phyloP scores from a whole-genome alignment of 2,888 invertebrate genomes.

The Trypoxylon attenuatum region DNA sequence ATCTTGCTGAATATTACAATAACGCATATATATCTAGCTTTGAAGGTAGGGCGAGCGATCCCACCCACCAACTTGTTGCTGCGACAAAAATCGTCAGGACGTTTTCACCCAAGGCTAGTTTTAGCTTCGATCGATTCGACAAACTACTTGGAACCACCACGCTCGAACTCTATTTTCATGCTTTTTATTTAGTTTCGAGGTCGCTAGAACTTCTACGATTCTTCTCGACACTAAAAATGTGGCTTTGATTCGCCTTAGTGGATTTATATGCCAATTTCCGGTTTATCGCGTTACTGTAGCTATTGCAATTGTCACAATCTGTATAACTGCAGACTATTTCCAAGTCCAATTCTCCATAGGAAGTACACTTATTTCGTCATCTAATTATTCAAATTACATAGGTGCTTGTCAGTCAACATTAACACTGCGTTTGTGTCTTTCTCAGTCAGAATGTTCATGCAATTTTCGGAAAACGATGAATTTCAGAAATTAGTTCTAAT shows the following conservation, averaged over 20 bases:
- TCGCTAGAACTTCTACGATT: constrained; percentile 28
- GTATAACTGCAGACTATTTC: too few species aligned
- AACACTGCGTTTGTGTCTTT: too few species aligned
- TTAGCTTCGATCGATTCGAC: constrained; percentile 51
- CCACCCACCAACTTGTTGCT: constrained; percentile 61
- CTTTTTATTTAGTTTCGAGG: constrained; percentile 47
- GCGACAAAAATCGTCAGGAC: constrained; percentile 59
- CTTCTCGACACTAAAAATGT: constrained; percentile 27
- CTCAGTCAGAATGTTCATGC: too few species aligned
- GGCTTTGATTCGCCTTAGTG: constrained; percentile 20
- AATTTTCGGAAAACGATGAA: too few species aligned
- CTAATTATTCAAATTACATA: too few species aligned
- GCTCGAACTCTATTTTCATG: constrained; percentile 40
- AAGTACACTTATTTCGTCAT: too few species aligned
- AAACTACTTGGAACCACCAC: constrained; percentile 46
- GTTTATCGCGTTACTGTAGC: too few species aligned
- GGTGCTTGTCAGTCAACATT: too few species aligned
- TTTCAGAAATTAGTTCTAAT: too few species aligned
- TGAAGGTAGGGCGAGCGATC: constrained; percentile 41
- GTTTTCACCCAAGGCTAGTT: constrained; percentile 50
- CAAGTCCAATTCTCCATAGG: too few species aligned
- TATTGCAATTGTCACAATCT: too few species aligned
- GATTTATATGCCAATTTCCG: too few species aligned
- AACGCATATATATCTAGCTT: constrained; percentile 50
- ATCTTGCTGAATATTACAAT: constrained; percentile 49